Conservation (phyloP, 2,113 vertebrate genomes). For the Ammospiza caudacuta region DNA sequence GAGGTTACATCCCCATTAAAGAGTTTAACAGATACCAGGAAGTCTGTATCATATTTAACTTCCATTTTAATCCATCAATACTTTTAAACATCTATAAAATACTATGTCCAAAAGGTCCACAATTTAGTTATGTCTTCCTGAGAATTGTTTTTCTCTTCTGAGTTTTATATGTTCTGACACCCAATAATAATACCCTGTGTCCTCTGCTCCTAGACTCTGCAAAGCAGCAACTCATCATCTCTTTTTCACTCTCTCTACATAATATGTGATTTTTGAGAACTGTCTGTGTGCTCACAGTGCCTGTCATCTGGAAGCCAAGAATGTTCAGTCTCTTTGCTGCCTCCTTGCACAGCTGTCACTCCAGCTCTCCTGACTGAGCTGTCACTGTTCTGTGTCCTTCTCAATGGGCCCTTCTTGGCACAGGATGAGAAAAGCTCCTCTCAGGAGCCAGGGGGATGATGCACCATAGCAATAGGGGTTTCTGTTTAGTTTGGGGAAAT, state of each 20-base stretch:
- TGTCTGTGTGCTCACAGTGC: not conserved
- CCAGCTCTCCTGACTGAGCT: not conserved
- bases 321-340: not conserved
- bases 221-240: not conserved
- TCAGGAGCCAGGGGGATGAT: not conserved
- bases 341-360: not conserved
- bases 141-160: not conserved
- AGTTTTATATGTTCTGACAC: not conserved
- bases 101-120: not conserved
- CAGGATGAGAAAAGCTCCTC: not conserved
- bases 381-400: not conserved
- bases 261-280: not conserved
- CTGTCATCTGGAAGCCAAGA: not conserved
- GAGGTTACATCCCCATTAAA: not conserved
- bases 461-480: not conserved
- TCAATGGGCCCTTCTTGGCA: fast-evolving
- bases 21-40: not conserved
- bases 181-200: not conserved
- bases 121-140: not conserved
- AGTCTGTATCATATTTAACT: not conserved
- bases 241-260: not conserved
- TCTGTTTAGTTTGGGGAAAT: not conserved
- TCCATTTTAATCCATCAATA: not conserved
- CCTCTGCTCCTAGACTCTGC: not conserved
- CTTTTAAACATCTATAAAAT: not conserved